Percentiles rank a stretch among this genome's conserved stretches.
Conservation (phyloP, 2,797 vertebrate genomes). For the Enteromius mattozi region DNA sequence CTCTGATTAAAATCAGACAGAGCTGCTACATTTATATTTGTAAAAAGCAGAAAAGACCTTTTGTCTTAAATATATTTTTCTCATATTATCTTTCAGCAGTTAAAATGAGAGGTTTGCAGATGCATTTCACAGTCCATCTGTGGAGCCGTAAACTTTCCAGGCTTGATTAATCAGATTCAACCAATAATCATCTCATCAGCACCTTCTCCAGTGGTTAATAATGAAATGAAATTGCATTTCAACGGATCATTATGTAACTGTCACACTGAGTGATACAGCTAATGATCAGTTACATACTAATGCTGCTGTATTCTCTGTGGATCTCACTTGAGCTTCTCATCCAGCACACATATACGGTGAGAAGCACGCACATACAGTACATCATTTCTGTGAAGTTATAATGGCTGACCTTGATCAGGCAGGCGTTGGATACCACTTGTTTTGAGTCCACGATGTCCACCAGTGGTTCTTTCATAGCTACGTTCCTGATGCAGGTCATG, state of each 20-base stretch:
- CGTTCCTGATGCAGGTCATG: conserved; percentile 98
- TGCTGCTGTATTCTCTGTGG: conserved; percentile 27
- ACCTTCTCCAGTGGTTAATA: conserved; percentile 42
- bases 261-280: conserved; percentile 47
- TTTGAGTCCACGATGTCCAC: conserved; percentile 97
- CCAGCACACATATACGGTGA: background rate
- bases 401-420: conserved; percentile 92
- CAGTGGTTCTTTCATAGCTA: conserved; percentile 96
- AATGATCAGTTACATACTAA: conserved; percentile 44
- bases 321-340: conserved; percentile 12
- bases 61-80: background rate
- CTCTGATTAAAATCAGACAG: background rate
- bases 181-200: conserved; percentile 55
- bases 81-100: background rate
- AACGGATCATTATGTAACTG: conserved; percentile 57
- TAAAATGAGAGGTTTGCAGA: conserved; percentile 17
- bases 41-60: background rate
- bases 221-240: conserved; percentile 56
- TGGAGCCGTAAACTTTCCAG: conserved; percentile 15
- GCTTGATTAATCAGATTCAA: conserved; percentile 46
- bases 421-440: conserved; percentile 97
- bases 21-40: background rate
- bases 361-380: conserved; percentile 11
- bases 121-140: conserved; percentile 43
- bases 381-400: background rate